A percentile compares a stretch with the other conserved stretches of the same genome.
phyloP scores from a whole-genome alignment of 2,113 vertebrate genomes.

The Pteronura brasiliensis region DNA sequence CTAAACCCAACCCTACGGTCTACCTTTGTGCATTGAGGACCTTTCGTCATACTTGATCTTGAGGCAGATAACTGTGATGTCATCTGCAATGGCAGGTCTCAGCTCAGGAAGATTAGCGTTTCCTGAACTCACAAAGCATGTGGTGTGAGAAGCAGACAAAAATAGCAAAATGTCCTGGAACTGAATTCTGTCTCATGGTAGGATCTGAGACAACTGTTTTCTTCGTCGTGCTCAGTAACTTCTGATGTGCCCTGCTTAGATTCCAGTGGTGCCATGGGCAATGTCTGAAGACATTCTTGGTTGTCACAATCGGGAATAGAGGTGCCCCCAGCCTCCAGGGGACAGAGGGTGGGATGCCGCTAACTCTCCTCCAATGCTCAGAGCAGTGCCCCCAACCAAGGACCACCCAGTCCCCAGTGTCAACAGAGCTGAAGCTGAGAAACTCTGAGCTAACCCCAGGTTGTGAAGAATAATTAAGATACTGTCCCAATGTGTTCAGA shows the following conservation, averaged over 20 bases:
- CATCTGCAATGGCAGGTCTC: too few relatives aligned
- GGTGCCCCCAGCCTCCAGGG: neutral
- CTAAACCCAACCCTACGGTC: accelerated
- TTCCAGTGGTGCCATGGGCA: too few relatives aligned
- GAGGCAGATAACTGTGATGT: neutral
- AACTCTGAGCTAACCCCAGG: neutral
- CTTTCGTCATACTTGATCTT: neutral
- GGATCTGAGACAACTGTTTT: accelerated
- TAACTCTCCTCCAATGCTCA: too few relatives aligned
- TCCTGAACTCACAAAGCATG: accelerated
- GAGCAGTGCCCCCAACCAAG: too few relatives aligned
- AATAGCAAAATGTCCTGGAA: accelerated
- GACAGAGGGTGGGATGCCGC: neutral
- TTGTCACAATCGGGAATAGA: accelerated
- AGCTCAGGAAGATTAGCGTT: neutral
- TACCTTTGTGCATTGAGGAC: accelerated
- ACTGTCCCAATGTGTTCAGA: accelerated
- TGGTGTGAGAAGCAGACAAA: neutral
- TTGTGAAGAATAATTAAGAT: neutral
- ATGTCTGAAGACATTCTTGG: neutral
- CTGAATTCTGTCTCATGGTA: neutral
- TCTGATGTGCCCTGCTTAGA: accelerated
- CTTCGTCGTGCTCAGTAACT: accelerated
- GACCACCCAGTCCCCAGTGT: accelerated
- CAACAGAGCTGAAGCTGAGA: accelerated